phyloP scores from a whole-genome alignment of 2,888 invertebrate species.

The Desoria tigrina region DNA sequence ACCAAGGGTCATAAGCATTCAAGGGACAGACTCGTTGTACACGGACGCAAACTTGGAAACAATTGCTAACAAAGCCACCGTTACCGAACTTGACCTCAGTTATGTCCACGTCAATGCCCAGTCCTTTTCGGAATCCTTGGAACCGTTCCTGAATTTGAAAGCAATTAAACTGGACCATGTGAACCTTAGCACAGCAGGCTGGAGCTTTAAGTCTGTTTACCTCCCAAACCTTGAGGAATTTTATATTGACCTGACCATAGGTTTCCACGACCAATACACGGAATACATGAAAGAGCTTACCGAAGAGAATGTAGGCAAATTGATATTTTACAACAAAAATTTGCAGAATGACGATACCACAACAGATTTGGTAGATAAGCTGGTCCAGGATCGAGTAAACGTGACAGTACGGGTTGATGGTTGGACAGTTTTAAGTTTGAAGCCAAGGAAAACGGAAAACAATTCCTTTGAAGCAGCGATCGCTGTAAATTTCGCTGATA shows the following conservation, averaged over 20 bases:
- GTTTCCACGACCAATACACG: conserved; percentile 27
- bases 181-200: neutral
- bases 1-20: neutral
- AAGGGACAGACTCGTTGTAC: neutral
- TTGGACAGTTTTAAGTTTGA: conserved; percentile 14
- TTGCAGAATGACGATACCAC: neutral
- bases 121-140: conserved; percentile 13
- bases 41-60: neutral
- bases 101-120: conserved; percentile 13
- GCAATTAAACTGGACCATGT: conserved; percentile 6
- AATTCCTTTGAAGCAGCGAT: neutral
- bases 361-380: neutral
- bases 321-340: conserved; percentile 19
- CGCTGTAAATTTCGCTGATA: conserved; percentile 11
- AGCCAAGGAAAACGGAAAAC: neutral
- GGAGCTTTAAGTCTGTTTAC: conserved; percentile 12
- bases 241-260: conserved; percentile 12
- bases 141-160: conserved; percentile 8
- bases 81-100: conserved; percentile 10
- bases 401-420: conserved; percentile 19
- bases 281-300: conserved; percentile 22
- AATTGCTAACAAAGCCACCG: neutral
- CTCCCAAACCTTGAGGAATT: conserved; percentile 14
- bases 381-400: neutral
- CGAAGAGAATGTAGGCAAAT: conserved; percentile 2